A percentile compares a stretch with the other conserved stretches of the same genome.
Conservation (phyloP, 2,888 invertebrate genomes). For the Timema cristinae region DNA sequence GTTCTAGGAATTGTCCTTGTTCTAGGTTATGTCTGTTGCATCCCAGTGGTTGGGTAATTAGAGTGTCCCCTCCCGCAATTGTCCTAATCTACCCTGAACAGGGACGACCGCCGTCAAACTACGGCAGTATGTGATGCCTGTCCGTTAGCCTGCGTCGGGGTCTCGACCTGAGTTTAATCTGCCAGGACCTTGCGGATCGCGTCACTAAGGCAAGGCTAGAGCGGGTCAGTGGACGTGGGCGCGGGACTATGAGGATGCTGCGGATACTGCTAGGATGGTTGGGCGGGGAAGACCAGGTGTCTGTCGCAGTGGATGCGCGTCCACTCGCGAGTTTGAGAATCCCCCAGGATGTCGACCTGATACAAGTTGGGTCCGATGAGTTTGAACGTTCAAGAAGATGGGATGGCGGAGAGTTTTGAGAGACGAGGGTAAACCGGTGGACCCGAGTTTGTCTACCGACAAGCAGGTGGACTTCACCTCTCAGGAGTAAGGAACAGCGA, state of each 20-base stretch:
- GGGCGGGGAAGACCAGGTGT: conserved; percentile 42
- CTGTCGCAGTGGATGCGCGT: conserved; percentile 42
- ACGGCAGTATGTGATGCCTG: conserved; percentile 46
- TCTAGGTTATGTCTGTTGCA: background rate
- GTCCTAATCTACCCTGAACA: conserved; percentile 24
- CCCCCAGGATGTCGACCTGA: conserved; percentile 48
- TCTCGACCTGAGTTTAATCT: conserved; percentile 41
- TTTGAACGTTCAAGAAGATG: conserved; percentile 46
- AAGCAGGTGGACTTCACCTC: conserved; percentile 44
- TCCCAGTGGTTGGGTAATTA: conserved; percentile 25
- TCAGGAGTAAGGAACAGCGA: conserved; percentile 40
- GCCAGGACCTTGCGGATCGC: conserved; percentile 42
- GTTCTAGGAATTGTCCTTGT: too few relatives aligned
- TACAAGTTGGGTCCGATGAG: conserved; percentile 44
- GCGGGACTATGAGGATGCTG: conserved; percentile 46
- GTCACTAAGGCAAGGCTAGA: conserved; percentile 44
- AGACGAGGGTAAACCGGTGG: conserved; percentile 45
- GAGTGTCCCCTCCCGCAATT: conserved; percentile 25
- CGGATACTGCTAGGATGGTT: conserved; percentile 46
- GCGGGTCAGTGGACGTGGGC: conserved; percentile 42
- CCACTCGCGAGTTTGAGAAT: conserved; percentile 42
- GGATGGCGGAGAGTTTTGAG: conserved; percentile 47
- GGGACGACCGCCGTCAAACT: conserved; percentile 36
- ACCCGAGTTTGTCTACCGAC: conserved; percentile 48
- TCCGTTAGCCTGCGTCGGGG: conserved; percentile 45